These are phyloP conservation scores for Patella depressa DNA, from an alignment of 2,888 invertebrate species.

Conservation along the genomic window DNA sequence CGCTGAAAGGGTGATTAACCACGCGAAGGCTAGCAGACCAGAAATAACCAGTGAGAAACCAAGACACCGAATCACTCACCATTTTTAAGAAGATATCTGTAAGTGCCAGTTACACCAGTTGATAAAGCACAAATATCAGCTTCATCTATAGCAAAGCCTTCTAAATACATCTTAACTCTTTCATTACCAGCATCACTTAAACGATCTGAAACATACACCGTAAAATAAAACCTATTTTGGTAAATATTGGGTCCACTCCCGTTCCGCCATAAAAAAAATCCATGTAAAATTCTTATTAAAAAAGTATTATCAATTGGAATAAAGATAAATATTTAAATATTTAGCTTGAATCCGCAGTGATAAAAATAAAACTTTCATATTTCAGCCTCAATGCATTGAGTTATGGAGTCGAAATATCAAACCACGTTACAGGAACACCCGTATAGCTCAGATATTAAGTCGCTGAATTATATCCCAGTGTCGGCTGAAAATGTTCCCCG, in stretches of 20 bases:
- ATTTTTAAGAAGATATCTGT: conserved; percentile 26
- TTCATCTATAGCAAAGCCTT: conserved; percentile 21
- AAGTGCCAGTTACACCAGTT: conserved; percentile 21
- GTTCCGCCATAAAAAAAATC: too few relatives aligned
- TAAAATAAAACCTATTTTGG: too few relatives aligned
- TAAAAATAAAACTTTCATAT: conserved; percentile 5
- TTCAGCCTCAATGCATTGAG: neutral
- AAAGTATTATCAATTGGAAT: neutral
- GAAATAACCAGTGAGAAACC: neutral
- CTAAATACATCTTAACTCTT: conserved; percentile 44
- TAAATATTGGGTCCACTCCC: too few relatives aligned
- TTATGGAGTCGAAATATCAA: too few relatives aligned
- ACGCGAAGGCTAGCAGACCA: too few relatives aligned
- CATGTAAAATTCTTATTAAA: too few relatives aligned
- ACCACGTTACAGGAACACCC: too few relatives aligned
- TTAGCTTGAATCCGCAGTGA: neutral
- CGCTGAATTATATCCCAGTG: too few relatives aligned
- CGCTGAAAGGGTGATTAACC: too few relatives aligned
- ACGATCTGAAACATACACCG: conserved; percentile 33
- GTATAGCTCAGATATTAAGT: too few relatives aligned
- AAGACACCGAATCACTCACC: conserved; percentile 15
- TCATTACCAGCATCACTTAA: conserved; percentile 46
- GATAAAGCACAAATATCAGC: conserved; percentile 43
- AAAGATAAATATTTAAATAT: neutral
- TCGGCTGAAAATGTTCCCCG: too few relatives aligned